These are phyloP conservation scores for Oncopeltus fasciatus DNA, from an alignment of 1,140 invertebrate species.

Conservation along the genomic window DNA sequence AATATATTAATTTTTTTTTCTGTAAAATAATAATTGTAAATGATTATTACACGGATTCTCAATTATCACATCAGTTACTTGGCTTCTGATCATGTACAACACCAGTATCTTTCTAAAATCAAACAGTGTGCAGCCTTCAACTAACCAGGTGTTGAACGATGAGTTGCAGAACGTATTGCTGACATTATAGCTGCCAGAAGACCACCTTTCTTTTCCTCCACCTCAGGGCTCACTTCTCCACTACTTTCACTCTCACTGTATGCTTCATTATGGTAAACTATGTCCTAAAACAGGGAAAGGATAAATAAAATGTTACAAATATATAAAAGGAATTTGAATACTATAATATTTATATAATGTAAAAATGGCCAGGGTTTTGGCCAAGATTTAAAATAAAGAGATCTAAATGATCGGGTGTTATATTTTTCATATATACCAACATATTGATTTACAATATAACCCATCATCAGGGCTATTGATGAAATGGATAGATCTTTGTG, in stretches of 20 bases:
- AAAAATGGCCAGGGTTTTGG: not conserved
- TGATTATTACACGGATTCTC: too few relatives aligned
- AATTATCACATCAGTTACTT: too few relatives aligned
- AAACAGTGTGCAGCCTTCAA: too few relatives aligned
- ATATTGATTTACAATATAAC: too few relatives aligned
- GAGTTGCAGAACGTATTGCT: slow-evolving; percentile 44
- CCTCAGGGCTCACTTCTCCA: slow-evolving; percentile 36
- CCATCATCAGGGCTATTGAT: too few relatives aligned
- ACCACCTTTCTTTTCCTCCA: slow-evolving; percentile 30
- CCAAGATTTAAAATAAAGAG: not conserved
- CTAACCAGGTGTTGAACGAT: slow-evolving; percentile 11
- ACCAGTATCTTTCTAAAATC: too few relatives aligned
- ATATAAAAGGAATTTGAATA: not conserved
- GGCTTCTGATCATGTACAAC: too few relatives aligned
- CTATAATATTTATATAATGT: not conserved
- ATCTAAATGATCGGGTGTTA: too few relatives aligned
- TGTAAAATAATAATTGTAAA: too few relatives aligned
- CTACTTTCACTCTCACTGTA: slow-evolving; percentile 46
- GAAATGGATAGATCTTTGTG: too few relatives aligned
- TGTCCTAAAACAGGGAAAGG: slow-evolving; percentile 35
- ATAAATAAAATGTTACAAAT: not conserved
- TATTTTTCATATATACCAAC: too few relatives aligned
- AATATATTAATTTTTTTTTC: too few relatives aligned
- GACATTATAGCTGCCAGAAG: slow-evolving; percentile 51
- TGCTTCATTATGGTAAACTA: slow-evolving; percentile 59